Evolutionary conservation across 2,113 vertebrate species (phyloP).

Genomic region (Cinclus mexicanus): DNA sequence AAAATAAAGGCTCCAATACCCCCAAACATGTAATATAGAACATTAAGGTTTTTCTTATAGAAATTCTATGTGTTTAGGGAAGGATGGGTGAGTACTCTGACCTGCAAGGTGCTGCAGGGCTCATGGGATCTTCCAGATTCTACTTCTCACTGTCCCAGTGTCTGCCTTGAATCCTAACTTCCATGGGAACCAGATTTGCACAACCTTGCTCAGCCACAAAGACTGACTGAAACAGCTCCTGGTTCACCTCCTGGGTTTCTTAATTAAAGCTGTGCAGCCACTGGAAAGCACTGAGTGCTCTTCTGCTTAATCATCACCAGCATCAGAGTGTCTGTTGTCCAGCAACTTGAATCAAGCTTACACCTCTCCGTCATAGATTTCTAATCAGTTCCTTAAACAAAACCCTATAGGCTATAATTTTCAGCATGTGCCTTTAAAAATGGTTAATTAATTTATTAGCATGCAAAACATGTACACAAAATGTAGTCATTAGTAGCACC

Average conservation of each 20-base stretch:
- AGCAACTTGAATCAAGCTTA: neutral
- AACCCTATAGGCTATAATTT: neutral
- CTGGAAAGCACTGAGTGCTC: neutral
- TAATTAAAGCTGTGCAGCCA: neutral
- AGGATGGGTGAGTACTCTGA: neutral
- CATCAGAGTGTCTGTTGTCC: neutral
- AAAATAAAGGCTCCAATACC: neutral
- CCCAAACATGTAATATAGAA: neutral
- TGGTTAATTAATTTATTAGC: neutral
- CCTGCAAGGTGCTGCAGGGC: neutral
- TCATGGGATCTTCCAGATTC: neutral
- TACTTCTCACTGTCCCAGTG: neutral
- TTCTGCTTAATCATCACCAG: neutral
- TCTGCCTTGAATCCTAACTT: neutral
- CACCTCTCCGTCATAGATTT: neutral
- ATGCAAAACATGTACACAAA: constrained; percentile 9
- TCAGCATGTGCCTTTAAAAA: neutral
- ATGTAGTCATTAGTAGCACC: neutral
- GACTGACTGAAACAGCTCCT: neutral
- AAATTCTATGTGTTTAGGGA: neutral
- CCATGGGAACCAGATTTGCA: neutral
- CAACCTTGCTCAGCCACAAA: neutral
- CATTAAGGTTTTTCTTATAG: neutral
- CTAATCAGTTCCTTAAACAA: neutral
- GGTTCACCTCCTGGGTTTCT: neutral